Percentiles rank a stretch among this genome's conserved stretches.
Evolutionary conservation across 2,797 vertebrate genomes (phyloP).

Genomic region (Sylvilagus floridanus): DNA sequence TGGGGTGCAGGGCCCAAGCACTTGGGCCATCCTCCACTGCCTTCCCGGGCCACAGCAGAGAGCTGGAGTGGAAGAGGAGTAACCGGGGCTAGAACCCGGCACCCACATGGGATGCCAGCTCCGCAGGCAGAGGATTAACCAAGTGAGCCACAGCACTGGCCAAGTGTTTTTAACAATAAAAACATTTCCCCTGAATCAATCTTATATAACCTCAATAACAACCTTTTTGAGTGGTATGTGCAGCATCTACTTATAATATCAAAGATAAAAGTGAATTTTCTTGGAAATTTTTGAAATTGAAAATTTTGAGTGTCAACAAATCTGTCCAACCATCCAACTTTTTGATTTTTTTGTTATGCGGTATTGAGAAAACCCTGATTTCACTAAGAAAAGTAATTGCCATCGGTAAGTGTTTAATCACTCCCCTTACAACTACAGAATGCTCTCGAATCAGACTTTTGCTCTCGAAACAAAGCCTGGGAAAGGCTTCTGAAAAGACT

Average conservation of each 20-base stretch:
- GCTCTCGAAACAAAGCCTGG: slow-evolving; percentile 28
- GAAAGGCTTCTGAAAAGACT: slow-evolving; percentile 7
- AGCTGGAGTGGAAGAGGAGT: no score
- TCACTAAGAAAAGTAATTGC: slow-evolving; percentile 57
- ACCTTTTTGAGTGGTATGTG: neutral
- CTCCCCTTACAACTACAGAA: slow-evolving; percentile 32
- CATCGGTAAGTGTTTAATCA: slow-evolving; percentile 56
- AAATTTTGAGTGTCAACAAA: slow-evolving; percentile 36
- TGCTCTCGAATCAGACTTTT: slow-evolving; percentile 52
- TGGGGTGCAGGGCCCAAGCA: no score
- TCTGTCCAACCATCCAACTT: slow-evolving; percentile 1
- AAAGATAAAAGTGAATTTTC: slow-evolving; percentile 8
- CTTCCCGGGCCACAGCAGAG: no score
- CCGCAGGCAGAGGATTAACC: no score
- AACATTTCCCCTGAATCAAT: slow-evolving; percentile 20
- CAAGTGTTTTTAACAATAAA: slow-evolving; percentile 50
- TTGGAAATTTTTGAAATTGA: slow-evolving; percentile 47
- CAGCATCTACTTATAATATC: slow-evolving; percentile 1
- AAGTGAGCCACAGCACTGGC: no score
- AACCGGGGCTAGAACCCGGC: no score
- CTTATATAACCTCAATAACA: slow-evolving; percentile 11
- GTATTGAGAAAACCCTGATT: slow-evolving; percentile 45
- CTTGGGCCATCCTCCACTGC: no score
- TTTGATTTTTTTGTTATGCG: slow-evolving; percentile 43
- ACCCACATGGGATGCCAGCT: no score